Conservation (phyloP, 2,113 vertebrate species). For the Pterophyllum scalare region DNA sequence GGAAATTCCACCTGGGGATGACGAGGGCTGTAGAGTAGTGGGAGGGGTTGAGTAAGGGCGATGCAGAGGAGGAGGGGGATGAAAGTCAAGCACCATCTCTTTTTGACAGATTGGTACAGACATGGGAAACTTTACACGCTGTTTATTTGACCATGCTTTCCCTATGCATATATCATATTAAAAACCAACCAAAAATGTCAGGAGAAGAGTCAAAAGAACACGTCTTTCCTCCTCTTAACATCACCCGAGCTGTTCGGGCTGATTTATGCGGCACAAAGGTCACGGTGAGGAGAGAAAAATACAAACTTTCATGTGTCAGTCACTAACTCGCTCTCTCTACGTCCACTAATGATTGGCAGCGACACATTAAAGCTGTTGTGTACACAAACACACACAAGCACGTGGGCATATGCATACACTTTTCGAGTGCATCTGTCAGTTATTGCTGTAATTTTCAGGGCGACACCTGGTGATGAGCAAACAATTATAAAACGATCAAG, state of each 20-base stretch:
- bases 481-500: conserved; percentile 57
- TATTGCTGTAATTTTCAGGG: conserved; percentile 26
- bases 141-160: conserved; percentile 78
- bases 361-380: not conserved
- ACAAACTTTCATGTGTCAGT: conserved; percentile 59
- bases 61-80: not conserved
- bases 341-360: not conserved
- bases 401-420: not conserved
- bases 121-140: conserved; percentile 71
- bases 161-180: conserved; percentile 68
- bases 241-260: conserved; percentile 63
- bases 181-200: conserved; percentile 71
- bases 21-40: conserved; percentile 12
- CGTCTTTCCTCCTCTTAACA: conserved; percentile 64
- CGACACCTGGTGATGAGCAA: conserved; percentile 65
- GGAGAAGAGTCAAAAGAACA: conserved; percentile 61
- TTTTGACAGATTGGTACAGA: conserved; percentile 77
- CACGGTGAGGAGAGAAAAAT: conserved; percentile 23
- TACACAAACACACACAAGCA: conserved; percentile 5
- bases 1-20: conserved; percentile 83
- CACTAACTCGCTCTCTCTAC: not conserved
- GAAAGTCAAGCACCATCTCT: conserved; percentile 62
- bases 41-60: conserved; percentile 13
- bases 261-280: conserved; percentile 64
- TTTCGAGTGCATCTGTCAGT: conserved; percentile 30